Percentiles rank a stretch among this genome's conserved stretches.
phyloP scores from a whole-genome alignment of 2,888 invertebrate species.

The Arctia plantaginis region DNA sequence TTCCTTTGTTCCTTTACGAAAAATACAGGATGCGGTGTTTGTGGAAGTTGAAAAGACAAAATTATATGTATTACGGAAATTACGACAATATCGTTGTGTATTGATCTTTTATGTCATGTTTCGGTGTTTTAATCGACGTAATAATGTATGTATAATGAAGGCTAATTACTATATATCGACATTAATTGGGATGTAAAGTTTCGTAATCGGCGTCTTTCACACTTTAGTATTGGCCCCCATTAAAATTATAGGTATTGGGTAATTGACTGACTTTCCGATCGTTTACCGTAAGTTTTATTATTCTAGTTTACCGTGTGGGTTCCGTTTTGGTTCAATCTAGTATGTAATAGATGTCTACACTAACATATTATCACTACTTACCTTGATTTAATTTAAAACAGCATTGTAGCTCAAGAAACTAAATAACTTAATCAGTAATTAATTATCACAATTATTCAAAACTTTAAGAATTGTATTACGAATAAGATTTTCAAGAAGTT shows the following conservation, averaged over 20 bases:
- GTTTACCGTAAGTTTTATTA: not conserved
- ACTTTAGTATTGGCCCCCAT: not conserved
- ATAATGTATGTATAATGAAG: constrained; percentile 2
- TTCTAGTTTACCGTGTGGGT: not conserved
- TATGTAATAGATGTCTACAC: not conserved
- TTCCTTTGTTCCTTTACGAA: not conserved
- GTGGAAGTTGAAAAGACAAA: not conserved
- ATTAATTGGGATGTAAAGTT: constrained; percentile 5
- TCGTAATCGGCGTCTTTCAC: not conserved
- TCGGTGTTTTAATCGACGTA: not conserved
- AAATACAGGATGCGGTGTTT: not conserved
- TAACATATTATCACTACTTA: not conserved
- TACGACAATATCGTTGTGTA: not conserved
- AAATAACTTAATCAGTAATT: not conserved
- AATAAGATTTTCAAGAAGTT: not conserved
- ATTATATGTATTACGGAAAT: not conserved
- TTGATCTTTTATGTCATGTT: not conserved
- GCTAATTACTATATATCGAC: constrained; percentile 1
- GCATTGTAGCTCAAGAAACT: not conserved
- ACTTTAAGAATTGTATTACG: not conserved
- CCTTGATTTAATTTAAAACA: not conserved
- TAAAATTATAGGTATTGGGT: not conserved
- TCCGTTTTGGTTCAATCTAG: not conserved
- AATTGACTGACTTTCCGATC: not conserved
- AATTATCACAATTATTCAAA: not conserved